phyloP scores from a whole-genome alignment of 2,797 vertebrate species.

The Ctenochaetus hawaiiensis region DNA sequence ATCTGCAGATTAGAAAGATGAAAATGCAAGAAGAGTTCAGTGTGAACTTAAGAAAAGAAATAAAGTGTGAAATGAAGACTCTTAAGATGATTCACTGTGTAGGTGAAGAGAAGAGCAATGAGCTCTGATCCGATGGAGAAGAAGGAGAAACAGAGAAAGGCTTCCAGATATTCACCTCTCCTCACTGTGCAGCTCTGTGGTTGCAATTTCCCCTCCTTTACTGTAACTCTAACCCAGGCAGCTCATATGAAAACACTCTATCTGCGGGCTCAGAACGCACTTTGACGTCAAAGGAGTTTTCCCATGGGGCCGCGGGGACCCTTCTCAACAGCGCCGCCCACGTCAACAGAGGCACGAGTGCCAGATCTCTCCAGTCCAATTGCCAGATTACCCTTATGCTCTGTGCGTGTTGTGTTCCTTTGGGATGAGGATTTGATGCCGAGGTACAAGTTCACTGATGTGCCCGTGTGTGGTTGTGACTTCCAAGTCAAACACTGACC shows the following conservation, averaged over 20 bases:
- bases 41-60: background rate
- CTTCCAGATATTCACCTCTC: slow-evolving; percentile 56
- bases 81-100: slow-evolving; percentile 3
- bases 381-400: slow-evolving; percentile 42
- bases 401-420: slow-evolving; percentile 4
- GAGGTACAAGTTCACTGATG: slow-evolving; percentile 3
- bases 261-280: slow-evolving; percentile 63
- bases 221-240: slow-evolving; percentile 74
- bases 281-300: slow-evolving; percentile 83
- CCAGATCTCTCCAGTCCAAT: slow-evolving; percentile 39
- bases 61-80: slow-evolving; percentile 13
- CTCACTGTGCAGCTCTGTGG: slow-evolving; percentile 62
- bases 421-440: slow-evolving; percentile 4
- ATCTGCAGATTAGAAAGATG: background rate
- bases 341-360: slow-evolving; percentile 54
- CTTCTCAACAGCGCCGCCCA: slow-evolving; percentile 63
- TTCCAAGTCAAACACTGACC: slow-evolving; percentile 32
- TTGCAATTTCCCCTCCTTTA: slow-evolving; percentile 78
- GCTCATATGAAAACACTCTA: slow-evolving; percentile 78
- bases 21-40: background rate
- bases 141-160: slow-evolving; percentile 25
- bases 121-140: slow-evolving; percentile 8
- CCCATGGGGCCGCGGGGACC: slow-evolving; percentile 75
- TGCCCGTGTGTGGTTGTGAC: background rate
- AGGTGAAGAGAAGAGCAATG: slow-evolving; percentile 6